Conservation (phyloP, 2,113 vertebrate species). For the Gallinago undulata region DNA sequence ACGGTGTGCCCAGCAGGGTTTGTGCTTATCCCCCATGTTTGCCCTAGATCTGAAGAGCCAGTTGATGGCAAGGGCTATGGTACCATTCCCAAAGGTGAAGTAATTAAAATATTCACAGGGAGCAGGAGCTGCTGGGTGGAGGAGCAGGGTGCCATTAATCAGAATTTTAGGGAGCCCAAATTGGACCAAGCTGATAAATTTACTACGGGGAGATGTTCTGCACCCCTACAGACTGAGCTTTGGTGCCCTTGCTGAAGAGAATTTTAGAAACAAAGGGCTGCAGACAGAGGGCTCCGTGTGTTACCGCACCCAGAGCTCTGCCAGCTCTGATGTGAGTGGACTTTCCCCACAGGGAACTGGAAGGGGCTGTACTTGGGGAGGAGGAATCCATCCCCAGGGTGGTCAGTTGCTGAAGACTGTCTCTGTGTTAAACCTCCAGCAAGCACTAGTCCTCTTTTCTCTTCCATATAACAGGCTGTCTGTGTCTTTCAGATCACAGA, state of each 20-base stretch:
- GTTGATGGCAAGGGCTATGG: not conserved
- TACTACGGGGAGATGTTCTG: too few relatives aligned
- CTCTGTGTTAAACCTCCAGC: not conserved
- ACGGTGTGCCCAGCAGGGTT: not conserved
- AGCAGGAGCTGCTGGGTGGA: not conserved
- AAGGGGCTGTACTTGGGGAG: not conserved
- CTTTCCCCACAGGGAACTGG: not conserved
- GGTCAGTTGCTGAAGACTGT: not conserved
- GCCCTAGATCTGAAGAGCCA: not conserved
- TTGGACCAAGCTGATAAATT: not conserved
- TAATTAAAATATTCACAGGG: not conserved
- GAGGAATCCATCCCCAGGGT: not conserved
- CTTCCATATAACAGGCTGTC: not conserved
- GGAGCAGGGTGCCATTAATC: not conserved
- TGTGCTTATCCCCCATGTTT: not conserved
- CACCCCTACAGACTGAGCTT: not conserved
- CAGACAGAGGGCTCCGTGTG: not conserved
- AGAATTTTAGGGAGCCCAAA: not conserved
- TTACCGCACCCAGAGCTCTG: not conserved
- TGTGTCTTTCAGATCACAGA: slow-evolving; percentile 79
- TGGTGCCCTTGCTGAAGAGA: not conserved
- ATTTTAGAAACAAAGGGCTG: not conserved
- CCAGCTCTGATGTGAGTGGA: not conserved
- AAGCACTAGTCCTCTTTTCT: not conserved
- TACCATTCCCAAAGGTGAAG: not conserved